Conservation (phyloP, 2,113 vertebrate species). For the Sapayoa aenigma region DNA sequence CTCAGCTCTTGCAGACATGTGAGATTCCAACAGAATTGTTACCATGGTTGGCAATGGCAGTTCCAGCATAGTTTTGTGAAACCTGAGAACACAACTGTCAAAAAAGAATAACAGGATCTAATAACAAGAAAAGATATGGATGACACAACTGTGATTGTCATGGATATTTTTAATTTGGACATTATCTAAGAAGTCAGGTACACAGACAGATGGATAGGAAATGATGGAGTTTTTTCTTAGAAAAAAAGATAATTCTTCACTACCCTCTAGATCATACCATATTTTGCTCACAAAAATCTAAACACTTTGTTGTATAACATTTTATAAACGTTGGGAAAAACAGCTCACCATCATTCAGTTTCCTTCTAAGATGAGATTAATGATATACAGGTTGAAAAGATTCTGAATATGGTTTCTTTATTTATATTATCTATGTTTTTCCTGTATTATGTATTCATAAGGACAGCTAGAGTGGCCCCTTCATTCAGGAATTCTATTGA, state of each 20-base stretch:
- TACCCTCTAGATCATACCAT: background rate
- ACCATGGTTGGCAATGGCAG: background rate
- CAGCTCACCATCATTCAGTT: background rate
- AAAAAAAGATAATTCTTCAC: background rate
- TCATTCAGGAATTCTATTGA: background rate
- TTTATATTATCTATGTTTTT: background rate
- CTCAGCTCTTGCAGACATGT: background rate
- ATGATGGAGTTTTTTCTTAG: background rate
- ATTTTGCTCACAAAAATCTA: background rate
- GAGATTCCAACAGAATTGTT: background rate
- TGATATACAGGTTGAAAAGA: background rate
- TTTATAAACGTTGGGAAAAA: background rate
- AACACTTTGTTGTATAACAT: background rate
- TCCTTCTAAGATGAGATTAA: background rate
- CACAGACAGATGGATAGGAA: background rate
- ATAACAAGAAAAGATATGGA: background rate
- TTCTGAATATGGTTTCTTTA: background rate
- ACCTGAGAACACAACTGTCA: background rate
- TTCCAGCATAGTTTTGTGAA: background rate
- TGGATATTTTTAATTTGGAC: background rate
- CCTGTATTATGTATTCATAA: background rate
- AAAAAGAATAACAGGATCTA: background rate
- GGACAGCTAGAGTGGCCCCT: background rate
- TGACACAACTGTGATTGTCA: background rate
- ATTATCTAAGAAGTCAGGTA: background rate